phyloP scores from a whole-genome alignment of 2,113 vertebrate genomes.

The Peucedramus taeniatus region DNA sequence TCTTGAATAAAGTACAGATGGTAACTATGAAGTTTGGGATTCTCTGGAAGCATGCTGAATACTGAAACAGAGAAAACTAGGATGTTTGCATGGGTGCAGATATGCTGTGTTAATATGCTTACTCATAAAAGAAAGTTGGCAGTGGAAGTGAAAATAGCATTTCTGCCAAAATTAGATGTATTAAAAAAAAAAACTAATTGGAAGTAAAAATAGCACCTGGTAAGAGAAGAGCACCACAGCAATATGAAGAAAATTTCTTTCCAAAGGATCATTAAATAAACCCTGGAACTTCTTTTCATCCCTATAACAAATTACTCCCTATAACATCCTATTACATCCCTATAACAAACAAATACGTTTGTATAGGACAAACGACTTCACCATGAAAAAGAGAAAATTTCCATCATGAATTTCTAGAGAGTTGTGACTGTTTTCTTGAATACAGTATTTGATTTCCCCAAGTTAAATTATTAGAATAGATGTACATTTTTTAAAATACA shows the following conservation, averaged over 20 bases:
- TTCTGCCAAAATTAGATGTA: neutral
- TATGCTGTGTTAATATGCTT: neutral
- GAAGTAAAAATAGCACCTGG: neutral
- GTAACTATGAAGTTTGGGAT: neutral
- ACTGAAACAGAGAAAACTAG: neutral
- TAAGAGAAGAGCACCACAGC: neutral
- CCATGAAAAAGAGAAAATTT: neutral
- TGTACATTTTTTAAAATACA: neutral
- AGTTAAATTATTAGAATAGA: neutral
- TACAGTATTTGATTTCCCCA: neutral
- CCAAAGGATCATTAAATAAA: neutral
- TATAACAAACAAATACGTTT: neutral
- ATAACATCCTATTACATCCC: no score
- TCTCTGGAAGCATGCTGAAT: neutral
- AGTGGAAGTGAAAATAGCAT: neutral
- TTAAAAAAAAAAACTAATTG: neutral
- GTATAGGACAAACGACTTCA: neutral
- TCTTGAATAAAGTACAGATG: neutral
- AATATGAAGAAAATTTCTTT: neutral
- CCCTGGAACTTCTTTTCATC: neutral
- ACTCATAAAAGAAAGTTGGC: neutral
- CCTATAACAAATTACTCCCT: neutral
- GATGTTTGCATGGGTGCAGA: neutral
- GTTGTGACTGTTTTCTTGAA: neutral
- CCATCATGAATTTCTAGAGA: neutral